Evolutionary conservation across 2,888 invertebrate species (phyloP).

Genomic region (Ormyrus nitidulus): DNA sequence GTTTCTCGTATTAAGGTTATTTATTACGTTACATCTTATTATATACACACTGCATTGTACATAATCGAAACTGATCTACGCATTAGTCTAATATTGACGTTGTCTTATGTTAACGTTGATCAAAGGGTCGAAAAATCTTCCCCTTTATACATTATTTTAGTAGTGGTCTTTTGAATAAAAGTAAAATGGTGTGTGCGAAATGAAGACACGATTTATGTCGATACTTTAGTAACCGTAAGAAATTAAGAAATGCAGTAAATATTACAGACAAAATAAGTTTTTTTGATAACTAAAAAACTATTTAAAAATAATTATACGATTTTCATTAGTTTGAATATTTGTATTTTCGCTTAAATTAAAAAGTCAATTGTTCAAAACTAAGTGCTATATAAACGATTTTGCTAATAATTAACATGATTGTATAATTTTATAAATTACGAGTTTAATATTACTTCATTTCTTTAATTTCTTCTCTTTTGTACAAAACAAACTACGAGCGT

Average conservation of each 20-base stretch:
- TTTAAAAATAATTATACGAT: too few species aligned
- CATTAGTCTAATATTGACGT: constrained; percentile 37
- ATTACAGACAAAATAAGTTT: background rate
- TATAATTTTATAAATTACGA: background rate
- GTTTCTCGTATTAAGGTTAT: constrained; percentile 71
- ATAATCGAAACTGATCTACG: constrained; percentile 60
- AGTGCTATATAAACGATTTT: background rate
- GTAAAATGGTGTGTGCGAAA: background rate
- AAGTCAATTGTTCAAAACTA: constrained; percentile 13
- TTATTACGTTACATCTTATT: constrained; percentile 68
- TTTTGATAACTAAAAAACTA: too few species aligned
- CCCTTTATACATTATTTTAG: constrained; percentile 36
- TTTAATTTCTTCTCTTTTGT: constrained; percentile 39
- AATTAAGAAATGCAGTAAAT: constrained; percentile 21
- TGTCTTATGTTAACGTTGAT: constrained; percentile 36
- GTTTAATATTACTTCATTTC: constrained; percentile 44
- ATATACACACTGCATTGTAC: constrained; percentile 68
- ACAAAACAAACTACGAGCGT: constrained; percentile 32
- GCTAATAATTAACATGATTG: constrained; percentile 8
- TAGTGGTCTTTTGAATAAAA: constrained; percentile 32
- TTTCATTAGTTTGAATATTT: too few species aligned
- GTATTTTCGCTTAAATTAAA: background rate
- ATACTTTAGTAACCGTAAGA: background rate
- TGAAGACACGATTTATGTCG: constrained; percentile 26
- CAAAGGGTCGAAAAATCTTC: constrained; percentile 34